These are phyloP conservation scores for Lasioglossum calceatum DNA, from an alignment of 2,888 invertebrate species.

Conservation along the genomic window DNA sequence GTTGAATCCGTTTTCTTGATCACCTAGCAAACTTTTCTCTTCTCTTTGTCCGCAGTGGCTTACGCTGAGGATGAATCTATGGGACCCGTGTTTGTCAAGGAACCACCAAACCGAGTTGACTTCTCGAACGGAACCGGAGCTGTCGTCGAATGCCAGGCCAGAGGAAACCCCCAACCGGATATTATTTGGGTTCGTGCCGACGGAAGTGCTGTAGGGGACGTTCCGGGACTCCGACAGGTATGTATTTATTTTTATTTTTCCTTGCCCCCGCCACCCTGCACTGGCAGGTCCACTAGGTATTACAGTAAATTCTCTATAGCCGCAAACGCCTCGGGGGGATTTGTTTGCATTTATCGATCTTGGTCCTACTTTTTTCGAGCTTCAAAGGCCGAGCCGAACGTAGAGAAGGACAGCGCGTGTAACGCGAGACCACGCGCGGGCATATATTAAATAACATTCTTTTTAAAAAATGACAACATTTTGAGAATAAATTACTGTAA, in stretches of 20 bases:
- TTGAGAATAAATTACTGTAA: too few relatives aligned
- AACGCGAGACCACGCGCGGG: too few relatives aligned
- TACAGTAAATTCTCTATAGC: too few relatives aligned
- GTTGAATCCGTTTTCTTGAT: not conserved
- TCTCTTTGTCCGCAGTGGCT: constrained; percentile 62
- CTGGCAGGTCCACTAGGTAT: not conserved
- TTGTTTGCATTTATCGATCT: too few relatives aligned
- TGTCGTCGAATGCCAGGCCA: constrained; percentile 95
- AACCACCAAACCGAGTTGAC: constrained; percentile 96
- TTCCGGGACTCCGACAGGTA: constrained; percentile 94
- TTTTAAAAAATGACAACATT: too few relatives aligned
- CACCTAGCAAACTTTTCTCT: not conserved
- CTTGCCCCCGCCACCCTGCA: not conserved
- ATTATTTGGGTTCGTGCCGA: constrained; percentile 97
- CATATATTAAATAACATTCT: too few relatives aligned
- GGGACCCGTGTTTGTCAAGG: constrained; percentile 96
- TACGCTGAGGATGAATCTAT: constrained; percentile 90
- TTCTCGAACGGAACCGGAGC: constrained; percentile 98
- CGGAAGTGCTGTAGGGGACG: constrained; percentile 95
- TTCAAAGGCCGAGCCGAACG: too few relatives aligned
- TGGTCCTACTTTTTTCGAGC: too few relatives aligned
- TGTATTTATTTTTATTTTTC: constrained; percentile 33
- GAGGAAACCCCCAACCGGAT: constrained; percentile 95
- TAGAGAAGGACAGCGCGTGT: too few relatives aligned
- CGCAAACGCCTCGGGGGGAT: too few relatives aligned